Base-by-base conservation (phyloP, 2,888 invertebrate genomes). In the Phaonia tiefii region DNA sequence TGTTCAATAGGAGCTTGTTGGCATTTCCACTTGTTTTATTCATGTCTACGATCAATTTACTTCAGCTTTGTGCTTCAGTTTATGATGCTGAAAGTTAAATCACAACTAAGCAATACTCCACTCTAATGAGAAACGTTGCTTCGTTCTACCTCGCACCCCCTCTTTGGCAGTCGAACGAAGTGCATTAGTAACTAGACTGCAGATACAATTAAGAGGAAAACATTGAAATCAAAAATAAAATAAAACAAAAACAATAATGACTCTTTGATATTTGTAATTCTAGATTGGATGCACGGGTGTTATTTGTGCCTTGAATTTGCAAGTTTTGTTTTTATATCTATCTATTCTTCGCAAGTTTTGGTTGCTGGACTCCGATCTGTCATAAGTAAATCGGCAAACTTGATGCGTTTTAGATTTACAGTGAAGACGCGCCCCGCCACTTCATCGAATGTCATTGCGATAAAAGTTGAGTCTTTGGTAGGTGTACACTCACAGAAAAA, bases 21-120 rank as follows among this genome's bases (percentile, higher is more conserved):
- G 79, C 79, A 79, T 79, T 79, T 79, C 66, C 75, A 75, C 79
- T 79, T 79, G 79, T 46, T 71, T 74, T n/a, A 54, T 54, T 22
- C 54, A 25, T 54, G 54, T 54, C 22, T 54, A 13, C 25, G 25
- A 54, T 11, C 54, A 54, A 25, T 54, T n/a, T 22, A 7, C 25
- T 20, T 8, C 31, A 31, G 17, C n/a, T 54, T 11, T 54, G 11
- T 54, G 54, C 54, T 13, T 54, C 22, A 54, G 2, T 22, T 54
- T 25, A 22, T 54, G 54, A 22, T 54, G 54, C 13, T 54, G 22
- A 2, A 17, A 49, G 20, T 49, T 20, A 2, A 17, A 49, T 17
- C 49, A 20, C 15, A 54, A 13, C 4, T 54, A 49, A 49, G 5
- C 54, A 25, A 25, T 54, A 25, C 8, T 31, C 31, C 54, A 44